Evolutionary conservation across 1,140 invertebrate species (phyloP).

Genomic region (Eumaeus atala): DNA sequence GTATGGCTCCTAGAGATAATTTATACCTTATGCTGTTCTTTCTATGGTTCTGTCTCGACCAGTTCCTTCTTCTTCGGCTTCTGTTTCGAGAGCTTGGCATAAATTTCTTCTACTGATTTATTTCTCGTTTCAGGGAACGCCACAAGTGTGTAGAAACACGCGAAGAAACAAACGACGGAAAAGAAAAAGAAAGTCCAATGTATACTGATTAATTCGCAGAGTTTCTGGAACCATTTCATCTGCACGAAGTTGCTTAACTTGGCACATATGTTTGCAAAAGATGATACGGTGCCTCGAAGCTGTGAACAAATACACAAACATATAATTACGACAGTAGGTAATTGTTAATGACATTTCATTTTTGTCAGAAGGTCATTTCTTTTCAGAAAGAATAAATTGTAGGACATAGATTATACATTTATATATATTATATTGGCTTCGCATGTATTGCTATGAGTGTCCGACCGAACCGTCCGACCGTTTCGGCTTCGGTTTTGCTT

Average conservation of each 20-base stretch:
- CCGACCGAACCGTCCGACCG: too few relatives aligned
- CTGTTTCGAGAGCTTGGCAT: conserved; percentile 42
- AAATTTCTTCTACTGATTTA: conserved; percentile 57
- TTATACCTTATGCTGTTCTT: not conserved
- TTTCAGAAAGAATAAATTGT: too few relatives aligned
- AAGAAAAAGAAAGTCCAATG: conserved; percentile 64
- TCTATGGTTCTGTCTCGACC: conserved; percentile 34
- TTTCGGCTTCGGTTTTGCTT: too few relatives aligned
- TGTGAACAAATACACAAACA: conserved; percentile 26
- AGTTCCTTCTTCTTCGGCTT: conserved; percentile 35
- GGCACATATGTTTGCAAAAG: conserved; percentile 57
- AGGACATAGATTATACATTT: too few relatives aligned
- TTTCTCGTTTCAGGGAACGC: conserved; percentile 57
- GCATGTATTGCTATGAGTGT: too few relatives aligned
- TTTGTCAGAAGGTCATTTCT: too few relatives aligned
- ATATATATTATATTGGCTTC: too few relatives aligned
- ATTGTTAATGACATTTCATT: too few relatives aligned
- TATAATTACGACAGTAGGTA: not conserved
- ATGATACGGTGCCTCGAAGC: conserved; percentile 59
- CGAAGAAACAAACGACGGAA: conserved; percentile 45
- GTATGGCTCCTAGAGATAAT: too few relatives aligned
- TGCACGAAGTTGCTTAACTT: conserved; percentile 64
- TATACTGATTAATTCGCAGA: conserved; percentile 53
- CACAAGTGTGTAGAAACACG: conserved; percentile 47
- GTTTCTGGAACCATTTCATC: conserved; percentile 58